Evolutionary conservation across 2,888 invertebrate genomes (phyloP).

Genomic region (Acrobasis repandana): DNA sequence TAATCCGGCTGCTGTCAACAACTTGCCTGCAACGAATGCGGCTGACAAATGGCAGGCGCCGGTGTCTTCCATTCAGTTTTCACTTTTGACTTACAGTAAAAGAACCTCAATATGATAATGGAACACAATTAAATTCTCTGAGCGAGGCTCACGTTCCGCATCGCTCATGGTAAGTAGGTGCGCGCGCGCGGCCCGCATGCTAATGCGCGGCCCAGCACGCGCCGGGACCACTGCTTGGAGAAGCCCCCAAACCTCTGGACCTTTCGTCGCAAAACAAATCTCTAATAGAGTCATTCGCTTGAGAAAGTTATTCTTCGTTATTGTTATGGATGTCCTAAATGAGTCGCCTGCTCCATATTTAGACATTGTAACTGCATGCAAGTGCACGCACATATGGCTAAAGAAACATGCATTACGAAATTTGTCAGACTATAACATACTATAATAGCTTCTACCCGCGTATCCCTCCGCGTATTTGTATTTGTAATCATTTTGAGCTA

Average conservation of each 20-base stretch:
- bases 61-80: conserved; percentile 73
- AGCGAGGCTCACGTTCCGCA: conserved; percentile 78
- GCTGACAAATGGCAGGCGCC: conserved; percentile 74
- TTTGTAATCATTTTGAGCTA: too few species aligned
- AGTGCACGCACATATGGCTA: not conserved
- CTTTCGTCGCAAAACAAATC: conserved; percentile 65
- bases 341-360: conserved; percentile 11
- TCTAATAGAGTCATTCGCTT: conserved; percentile 64
- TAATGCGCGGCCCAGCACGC: conserved; percentile 56
- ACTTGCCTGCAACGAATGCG: conserved; percentile 77
- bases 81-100: conserved; percentile 82
- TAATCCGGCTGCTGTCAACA: conserved; percentile 59
- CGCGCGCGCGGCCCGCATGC: conserved; percentile 63
- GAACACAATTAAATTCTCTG: conserved; percentile 81
- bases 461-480: too few species aligned
- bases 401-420: not conserved
- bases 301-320: conserved; percentile 65
- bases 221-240: conserved; percentile 60
- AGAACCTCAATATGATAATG: conserved; percentile 83
- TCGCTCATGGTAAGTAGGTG: conserved; percentile 79
- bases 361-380: conserved; percentile 16
- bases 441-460: too few species aligned
- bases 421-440: not conserved
- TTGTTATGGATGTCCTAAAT: conserved; percentile 30
- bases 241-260: conserved; percentile 55